Evolutionary conservation across 2,113 vertebrate species (phyloP), one percentile per base, ranked within the genome.

Genomic region (Ptilorrhoa leucosticta): DNA sequence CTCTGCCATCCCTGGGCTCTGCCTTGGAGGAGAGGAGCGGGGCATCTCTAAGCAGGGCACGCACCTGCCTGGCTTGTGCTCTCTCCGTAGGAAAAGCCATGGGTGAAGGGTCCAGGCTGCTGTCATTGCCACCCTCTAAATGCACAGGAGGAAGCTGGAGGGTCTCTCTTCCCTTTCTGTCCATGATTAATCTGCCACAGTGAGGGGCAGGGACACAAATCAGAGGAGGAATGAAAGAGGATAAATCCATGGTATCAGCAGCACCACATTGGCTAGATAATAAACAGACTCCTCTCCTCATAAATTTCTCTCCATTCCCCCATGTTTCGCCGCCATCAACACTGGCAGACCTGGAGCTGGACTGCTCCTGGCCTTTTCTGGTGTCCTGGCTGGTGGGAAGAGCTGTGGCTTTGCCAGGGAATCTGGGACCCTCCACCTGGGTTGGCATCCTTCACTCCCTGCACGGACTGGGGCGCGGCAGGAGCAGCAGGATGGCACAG

Each of bases 161-260:
- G 92, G 81, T 94, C 71, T 94, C 54, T 66, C 76, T 89, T 89
- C 40, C 63, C 65, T 82, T 86, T 83, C 89, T 78, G 86, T 57
- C 71, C 56, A 4, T 93, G 91, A 98, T 98, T 97, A 95, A 97
- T 97, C 95, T 95, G 94, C 84, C 90, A 83, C 57, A 40, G 69
- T 10, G 44, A 97, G 97, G 93, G 90, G 94, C 93, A 91, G 84
- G 71, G 83, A 97, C 96, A 98, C 97, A 98, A 98, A 98, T 98
- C 97, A 98, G 97, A 96, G 81, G 61, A 94, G 91, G 94, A 64
- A 96, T 94, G 96, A 97, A 96, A 94, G 97, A 97, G 95, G 94
- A 98, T 98, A 98, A 98, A 98, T 98, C 97, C 97, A 94, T 11
- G 48, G 91, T 97, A 97, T 96, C 92, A 97, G 95, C 97, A 96